Percentiles rank a stretch among this genome's conserved stretches.
phyloP scores from a whole-genome alignment of 1,140 invertebrate species.

The Ladona fulva region DNA sequence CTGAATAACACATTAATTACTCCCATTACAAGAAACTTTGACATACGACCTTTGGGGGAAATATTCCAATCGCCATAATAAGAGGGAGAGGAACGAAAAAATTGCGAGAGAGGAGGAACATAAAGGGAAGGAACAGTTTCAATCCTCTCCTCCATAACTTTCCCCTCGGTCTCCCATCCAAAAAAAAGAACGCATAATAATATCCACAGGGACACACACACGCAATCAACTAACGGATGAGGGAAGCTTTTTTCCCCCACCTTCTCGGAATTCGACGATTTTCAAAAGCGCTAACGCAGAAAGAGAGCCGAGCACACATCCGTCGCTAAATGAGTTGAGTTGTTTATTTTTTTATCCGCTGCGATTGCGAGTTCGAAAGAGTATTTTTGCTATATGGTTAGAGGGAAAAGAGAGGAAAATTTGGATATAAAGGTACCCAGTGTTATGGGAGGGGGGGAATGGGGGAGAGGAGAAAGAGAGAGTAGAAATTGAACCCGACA shows the following conservation, averaged over 20 bases:
- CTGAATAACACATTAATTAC: too few relatives aligned
- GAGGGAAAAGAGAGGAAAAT: not conserved
- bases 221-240: not conserved
- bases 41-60: too few relatives aligned
- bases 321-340: not conserved
- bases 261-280: slow-evolving; percentile 7
- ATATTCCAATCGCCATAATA: too few relatives aligned
- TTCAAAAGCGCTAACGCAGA: slow-evolving; percentile 2
- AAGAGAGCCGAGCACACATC: not conserved
- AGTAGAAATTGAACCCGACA: not conserved
- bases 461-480: too few relatives aligned
- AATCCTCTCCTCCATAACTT: too few relatives aligned
- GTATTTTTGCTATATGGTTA: not conserved
- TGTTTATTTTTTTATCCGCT: not conserved
- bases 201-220: not conserved
- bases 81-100: too few relatives aligned
- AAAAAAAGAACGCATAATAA: too few relatives aligned
- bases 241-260: not conserved
- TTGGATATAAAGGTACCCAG: not conserved
- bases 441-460: not conserved
- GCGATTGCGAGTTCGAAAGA: not conserved
- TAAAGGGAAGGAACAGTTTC: too few relatives aligned
- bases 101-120: too few relatives aligned
- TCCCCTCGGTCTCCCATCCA: too few relatives aligned
- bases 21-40: too few relatives aligned